phyloP scores from a whole-genome alignment of 2,797 vertebrate species.

The Spondyliosoma cantharus region DNA sequence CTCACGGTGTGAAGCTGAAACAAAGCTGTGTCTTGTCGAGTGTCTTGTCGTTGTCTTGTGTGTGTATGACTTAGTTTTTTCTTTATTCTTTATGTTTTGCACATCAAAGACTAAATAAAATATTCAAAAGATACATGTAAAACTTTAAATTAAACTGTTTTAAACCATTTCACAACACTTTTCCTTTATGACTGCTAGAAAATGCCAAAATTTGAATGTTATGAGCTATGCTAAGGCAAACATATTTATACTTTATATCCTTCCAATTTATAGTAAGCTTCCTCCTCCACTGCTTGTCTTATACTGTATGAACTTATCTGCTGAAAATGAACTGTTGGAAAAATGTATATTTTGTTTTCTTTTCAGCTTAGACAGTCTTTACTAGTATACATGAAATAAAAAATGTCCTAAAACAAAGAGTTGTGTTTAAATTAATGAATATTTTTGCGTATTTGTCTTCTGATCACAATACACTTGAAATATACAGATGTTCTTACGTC shows the following conservation, averaged over 20 bases:
- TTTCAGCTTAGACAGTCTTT: conserved; percentile 27
- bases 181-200: conserved; percentile 8
- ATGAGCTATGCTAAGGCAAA: conserved; percentile 23
- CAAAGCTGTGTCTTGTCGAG: conserved; percentile 17
- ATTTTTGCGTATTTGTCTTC: background rate
- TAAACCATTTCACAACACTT: conserved; percentile 2
- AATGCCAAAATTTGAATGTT: conserved; percentile 13
- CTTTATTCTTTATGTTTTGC: conserved; percentile 48
- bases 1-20: conserved; percentile 35
- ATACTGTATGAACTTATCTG: conserved; percentile 10
- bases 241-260: conserved; percentile 13
- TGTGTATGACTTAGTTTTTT: conserved; percentile 21
- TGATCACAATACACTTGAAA: background rate
- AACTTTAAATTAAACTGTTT: conserved; percentile 28
- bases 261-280: background rate
- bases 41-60: conserved; percentile 4
- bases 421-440: background rate
- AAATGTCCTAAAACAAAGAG: conserved; percentile 33
- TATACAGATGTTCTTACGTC: too few relatives aligned
- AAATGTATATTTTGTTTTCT: conserved; percentile 1
- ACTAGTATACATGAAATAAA: conserved; percentile 47
- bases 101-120: conserved; percentile 47
- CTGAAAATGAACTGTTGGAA: background rate
- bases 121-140: conserved; percentile 22
- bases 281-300: conserved; percentile 3